Base-by-base conservation (phyloP, 1,140 invertebrate species). In the Drosophila hydei region DNA sequence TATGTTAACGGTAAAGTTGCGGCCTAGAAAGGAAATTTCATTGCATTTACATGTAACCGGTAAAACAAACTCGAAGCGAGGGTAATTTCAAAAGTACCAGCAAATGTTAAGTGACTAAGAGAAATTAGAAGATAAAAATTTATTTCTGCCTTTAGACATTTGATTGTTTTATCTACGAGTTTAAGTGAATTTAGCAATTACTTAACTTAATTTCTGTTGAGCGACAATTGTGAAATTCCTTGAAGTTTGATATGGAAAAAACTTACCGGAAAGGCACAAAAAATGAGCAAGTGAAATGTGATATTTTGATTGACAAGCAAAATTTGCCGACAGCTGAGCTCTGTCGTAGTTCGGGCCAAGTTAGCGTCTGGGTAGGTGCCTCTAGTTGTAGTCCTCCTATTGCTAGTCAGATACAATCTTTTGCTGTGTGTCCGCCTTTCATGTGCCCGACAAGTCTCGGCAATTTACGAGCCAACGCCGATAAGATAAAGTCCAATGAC, bases 401-500 rank as follows among this genome's bases (percentile, higher is more conserved):
- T 30, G 38, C 6, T 27, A 18, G 40, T 42, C 38, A 62, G 72
- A 79, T 64, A 64, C 14, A 54, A 75, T 79, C 77, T 75, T 30
- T 11, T 18, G 38, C 21, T 16, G 16, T 21, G 48, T 23, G 48
- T 18, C 25, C 47, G 64, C 50, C 70, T 74, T 79, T 74, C 42
- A 77, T 59, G 75, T 45, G 60, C 48, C 64, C 33, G 62, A 33
- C 52, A 40, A 63, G 33, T 12, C 25, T 23, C 33, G 12, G 50
- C 64, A 69, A 79, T 79, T 79, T 80, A 76, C 62, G 58, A 60
- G 62, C 51, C 45, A 55, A 50, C 58, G 25, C 12, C 36, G 77
- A 79, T 79, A 76, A 79, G 77, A 80, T 79, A 69, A 59, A 40
- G 27, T 19, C n/a, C 25, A 65, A 56, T 36, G 25, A 33, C 51